Evolutionary conservation across 2,113 vertebrate genomes (phyloP), one percentile per base, ranked within the genome.

Genomic region (Dasyprocta punctata): DNA sequence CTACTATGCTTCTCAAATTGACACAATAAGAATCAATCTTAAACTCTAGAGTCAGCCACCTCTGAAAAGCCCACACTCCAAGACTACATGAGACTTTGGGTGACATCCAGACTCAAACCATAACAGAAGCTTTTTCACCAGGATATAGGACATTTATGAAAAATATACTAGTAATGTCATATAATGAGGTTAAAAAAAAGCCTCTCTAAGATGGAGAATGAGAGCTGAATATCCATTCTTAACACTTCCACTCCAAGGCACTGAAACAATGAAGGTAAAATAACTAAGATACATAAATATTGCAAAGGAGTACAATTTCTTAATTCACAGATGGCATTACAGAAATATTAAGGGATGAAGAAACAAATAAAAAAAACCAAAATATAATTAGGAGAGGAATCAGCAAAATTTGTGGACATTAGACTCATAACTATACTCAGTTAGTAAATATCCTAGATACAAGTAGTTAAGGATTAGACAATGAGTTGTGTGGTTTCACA

Each of bases 401-500:
- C 33, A 69, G 65, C 14, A 69, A n/a, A 16, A 5, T n/a, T 69
- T 69, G 36, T n/a, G 16, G 36, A 69, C 36, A 69, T 69, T n/a
- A 69, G 14, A 7, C 36, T 69, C 65, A n/a, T 5, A 17, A 17
- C 8, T 36, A 19, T 19, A 69, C 33, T 19, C 65, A 67, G 65
- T 16, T 56, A 56, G 56, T n/a, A 17, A 6, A 69, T 19, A 19
- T n/a, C 36, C 65, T 16, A 19, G 65, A n/a, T 8, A n/a, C 65
- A 8, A 19, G 65, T 24, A 61, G 60, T 8, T 26, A 26, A 10
- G 60, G 24, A 26, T 2, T 19, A 69, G 63, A 36, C 13, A 36
- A 4, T 14, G 6, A n/a, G 16, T 13, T 0, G 1, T 19, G 65
- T 19, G 36, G 36, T 1, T n/a, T n/a, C 65, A 19, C 36, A 7